A percentile compares a stretch with the other conserved stretches of the same genome.
Conservation (phyloP, 2,113 vertebrate species). For the Rhabdomys dilectus region DNA sequence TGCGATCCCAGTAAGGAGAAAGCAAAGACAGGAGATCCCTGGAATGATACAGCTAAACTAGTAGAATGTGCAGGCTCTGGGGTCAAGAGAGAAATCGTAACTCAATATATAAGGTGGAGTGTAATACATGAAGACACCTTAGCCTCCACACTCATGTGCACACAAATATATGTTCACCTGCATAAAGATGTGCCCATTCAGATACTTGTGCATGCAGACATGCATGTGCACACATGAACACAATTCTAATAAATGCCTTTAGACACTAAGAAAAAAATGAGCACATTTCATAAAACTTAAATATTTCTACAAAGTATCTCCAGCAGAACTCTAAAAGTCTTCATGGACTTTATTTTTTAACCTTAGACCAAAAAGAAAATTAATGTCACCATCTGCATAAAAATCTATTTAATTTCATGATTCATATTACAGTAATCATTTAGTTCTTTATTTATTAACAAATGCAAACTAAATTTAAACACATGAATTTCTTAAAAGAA, state of each 20-base stretch:
- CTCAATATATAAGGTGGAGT: background rate
- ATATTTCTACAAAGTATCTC: conserved; percentile 11
- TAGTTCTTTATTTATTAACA: conserved; percentile 34
- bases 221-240: background rate
- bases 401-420: conserved; percentile 8
- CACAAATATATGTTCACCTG: background rate
- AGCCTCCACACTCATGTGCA: background rate
- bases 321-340: background rate
- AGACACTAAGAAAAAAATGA: background rate
- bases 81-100: background rate
- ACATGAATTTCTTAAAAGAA: conserved; percentile 13
- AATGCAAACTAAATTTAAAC: background rate
- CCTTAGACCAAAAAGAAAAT: background rate
- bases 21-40: background rate
- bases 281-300: conserved; percentile 22
- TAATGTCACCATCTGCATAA: background rate
- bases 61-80: background rate
- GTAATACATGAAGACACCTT: background rate
- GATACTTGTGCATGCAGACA: background rate
- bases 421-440: conserved; percentile 21
- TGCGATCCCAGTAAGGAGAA: background rate
- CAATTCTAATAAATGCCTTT: background rate
- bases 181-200: background rate
- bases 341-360: background rate
- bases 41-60: too few species aligned